Evolutionary conservation across 2,113 vertebrate genomes (phyloP), one percentile per base, ranked within the genome.

Genomic region (Triplophysa rosa): DNA sequence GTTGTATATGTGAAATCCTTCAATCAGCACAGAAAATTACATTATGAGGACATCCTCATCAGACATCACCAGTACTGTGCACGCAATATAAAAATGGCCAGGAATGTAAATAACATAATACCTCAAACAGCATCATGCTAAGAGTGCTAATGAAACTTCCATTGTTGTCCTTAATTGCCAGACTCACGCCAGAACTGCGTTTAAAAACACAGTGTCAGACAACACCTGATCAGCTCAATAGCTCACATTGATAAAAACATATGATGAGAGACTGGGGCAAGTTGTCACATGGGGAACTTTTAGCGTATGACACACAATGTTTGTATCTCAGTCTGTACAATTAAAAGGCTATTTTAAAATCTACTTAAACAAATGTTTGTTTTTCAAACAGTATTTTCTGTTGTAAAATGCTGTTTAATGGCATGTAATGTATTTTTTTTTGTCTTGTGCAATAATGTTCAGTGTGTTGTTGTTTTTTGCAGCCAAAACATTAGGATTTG

Each of bases 91-190:
- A 45, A 45, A 11, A 12, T 45, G 9, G 42, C 11, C 42, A 42
- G 10, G 1, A 10, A 42, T 42, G 10, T 42, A 11, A 11, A 11
- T n/a, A 61, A 29, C 62, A 19, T 14, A 71, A 84, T 88, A 93
- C 93, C 29, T 17, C 16, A 61, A 73, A 93, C 13, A 93, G 89
- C 19, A 54, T 0, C 86, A 93, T 88, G 12, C 72, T 86, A 52
- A 93, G 83, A 2, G 91, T 92, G 76, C 90, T 93, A 84, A 93
- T 85, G 81, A 93, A 93, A 75, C 84, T 92, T 0, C 92, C 92
- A 21, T 92, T 93, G 47, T 90, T 92, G 85, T 91, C 92, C 65
- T 68, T 87, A 2, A 93, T 86, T 52, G 87, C 90, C 2, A 93
- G 17, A 56, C 74, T 92, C 75, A 89, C 88, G 26, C 92, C 93